Base-by-base conservation (phyloP, 2,888 invertebrate genomes). In the Quadriops clusia region DNA sequence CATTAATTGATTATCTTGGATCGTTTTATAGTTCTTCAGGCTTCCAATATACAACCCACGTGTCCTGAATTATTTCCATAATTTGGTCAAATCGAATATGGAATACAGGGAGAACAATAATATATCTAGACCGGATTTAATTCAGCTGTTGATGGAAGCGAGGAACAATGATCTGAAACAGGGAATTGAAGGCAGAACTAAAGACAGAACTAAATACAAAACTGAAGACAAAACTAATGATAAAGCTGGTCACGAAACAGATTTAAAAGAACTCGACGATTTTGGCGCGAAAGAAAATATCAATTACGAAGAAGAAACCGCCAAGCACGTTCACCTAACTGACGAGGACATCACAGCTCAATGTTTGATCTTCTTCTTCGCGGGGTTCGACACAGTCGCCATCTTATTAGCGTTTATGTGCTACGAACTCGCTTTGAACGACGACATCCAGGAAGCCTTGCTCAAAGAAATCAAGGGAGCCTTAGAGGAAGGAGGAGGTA, bases 281-380 rank as follows among this genome's bases (percentile, higher is more conserved):
- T 39, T 38, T 39, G 31, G 39, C 9, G 21, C 37, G 8, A 35
- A 31, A 8, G 26, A 39, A 17, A 37, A 39, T 22, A 32, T 33
- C 6, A 29, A 31, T 27, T 23, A 22, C 28, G 20, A 10, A 17
- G 30, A 18, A 11, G 20, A 22, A 21, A 23, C 28, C 12, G 12
- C 6, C 20, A 10, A 30, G 17, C 30, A 29, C 28, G 17, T 11
- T 15, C 34, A 34, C 25, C 37, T 51, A 23, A 45, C 33, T 5
- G 66, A 70, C 34, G 60, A 64, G 1, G 70, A 71, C 31, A 58
- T 74, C 3, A 64, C 68, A 1, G 68, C 71, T 0, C 72, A 73
- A 49, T 63, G 61, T n/a, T 38, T 66, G 3, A 37, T 65, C 2
- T 67, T 67, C 52, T 65, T 65, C 47, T 47, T 66, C 2, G 67